These are phyloP conservation scores for Suillia variegata DNA, from an alignment of 2,888 invertebrate genomes.

Conservation along the genomic window DNA sequence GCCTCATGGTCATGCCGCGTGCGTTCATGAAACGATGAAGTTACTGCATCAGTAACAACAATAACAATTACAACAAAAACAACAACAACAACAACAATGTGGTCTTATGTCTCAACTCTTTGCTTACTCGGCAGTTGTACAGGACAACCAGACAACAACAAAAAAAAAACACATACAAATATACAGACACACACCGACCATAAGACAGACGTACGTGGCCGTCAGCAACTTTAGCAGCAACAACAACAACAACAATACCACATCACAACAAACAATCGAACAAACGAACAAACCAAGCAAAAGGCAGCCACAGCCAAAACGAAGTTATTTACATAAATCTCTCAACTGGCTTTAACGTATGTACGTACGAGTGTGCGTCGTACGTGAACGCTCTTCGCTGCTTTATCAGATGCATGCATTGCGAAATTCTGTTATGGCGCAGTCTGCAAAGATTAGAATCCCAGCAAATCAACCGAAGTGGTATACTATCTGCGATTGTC, in stretches of 20 bases:
- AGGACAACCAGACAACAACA: too few relatives aligned
- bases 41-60: not conserved
- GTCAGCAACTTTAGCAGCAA: conserved; percentile 2
- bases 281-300: not conserved
- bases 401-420: conserved; percentile 5
- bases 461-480: not conserved
- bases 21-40: not conserved
- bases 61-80: not conserved
- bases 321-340: conserved; percentile 37
- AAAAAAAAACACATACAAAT: too few relatives aligned
- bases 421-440: not conserved
- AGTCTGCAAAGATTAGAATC: not conserved
- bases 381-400: conserved; percentile 9
- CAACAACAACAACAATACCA: conserved; percentile 19
- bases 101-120: not conserved
- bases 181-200: too few relatives aligned
- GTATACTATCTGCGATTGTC: not conserved
- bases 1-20: not conserved
- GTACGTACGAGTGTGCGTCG: conserved; percentile 12
- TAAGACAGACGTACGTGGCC: not conserved
- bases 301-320: conserved; percentile 14
- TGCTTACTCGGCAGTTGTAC: not conserved
- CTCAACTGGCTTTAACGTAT: too few relatives aligned
- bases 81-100: not conserved
- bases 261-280: conserved; percentile 16